These are phyloP conservation scores for Drosophila mimetica DNA, from an alignment of 2,888 invertebrate species.

Conservation along the genomic window DNA sequence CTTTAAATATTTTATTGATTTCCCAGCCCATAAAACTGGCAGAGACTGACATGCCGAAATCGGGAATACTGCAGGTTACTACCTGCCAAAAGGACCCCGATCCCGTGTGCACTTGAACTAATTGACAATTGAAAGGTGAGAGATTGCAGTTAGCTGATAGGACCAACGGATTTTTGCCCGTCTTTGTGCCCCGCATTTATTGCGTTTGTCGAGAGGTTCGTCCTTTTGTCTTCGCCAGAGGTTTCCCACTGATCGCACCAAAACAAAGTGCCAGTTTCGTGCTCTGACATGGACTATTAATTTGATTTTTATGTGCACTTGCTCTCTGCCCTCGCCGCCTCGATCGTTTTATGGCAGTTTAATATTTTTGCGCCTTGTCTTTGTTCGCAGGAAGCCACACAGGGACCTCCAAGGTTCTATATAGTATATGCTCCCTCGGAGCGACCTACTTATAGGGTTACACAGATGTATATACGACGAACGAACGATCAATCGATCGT, in stretches of 20 bases:
- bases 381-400: conserved; percentile 65
- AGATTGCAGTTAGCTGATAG: conserved; percentile 74
- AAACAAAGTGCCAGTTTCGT: conserved; percentile 72
- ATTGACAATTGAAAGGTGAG: conserved; percentile 78
- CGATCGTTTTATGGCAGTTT: conserved; percentile 65
- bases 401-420: conserved; percentile 21
- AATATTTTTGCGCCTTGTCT: conserved; percentile 71
- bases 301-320: conserved; percentile 78
- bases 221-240: conserved; percentile 53
- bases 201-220: conserved; percentile 41
- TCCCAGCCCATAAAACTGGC: conserved; percentile 44
- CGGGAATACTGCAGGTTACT: conserved; percentile 3
- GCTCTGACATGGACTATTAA: conserved; percentile 73
- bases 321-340: conserved; percentile 37
- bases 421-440: conserved; percentile 19
- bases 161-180: conserved; percentile 54
- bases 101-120: conserved; percentile 70
- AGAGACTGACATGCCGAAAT: conserved; percentile 20
- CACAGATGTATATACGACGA: background rate
- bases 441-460: conserved; percentile 45
- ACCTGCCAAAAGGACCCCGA: conserved; percentile 18
- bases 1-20: conserved; percentile 71
- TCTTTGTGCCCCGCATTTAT: conserved; percentile 62
- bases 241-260: conserved; percentile 77
- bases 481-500: conserved; percentile 8